These are phyloP conservation scores for Drosophila leontia DNA, from an alignment of 1,140 invertebrate species.

Conservation along the genomic window DNA sequence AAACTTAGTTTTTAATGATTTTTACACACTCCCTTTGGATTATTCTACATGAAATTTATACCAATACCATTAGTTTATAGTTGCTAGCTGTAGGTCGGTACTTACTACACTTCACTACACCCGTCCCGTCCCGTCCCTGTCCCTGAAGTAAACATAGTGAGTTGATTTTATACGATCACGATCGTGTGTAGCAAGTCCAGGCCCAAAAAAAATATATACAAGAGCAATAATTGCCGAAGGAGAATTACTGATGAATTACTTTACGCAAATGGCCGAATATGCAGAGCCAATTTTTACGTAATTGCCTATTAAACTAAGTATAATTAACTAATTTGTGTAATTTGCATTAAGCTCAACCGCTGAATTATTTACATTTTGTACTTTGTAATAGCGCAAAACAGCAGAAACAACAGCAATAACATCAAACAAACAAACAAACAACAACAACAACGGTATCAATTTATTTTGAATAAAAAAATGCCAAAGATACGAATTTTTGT, in stretches of 20 bases:
- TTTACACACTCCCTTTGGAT: conserved; percentile 57
- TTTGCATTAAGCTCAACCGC: conserved; percentile 66
- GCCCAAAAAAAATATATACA: conserved; percentile 38
- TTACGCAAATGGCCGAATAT: conserved; percentile 25
- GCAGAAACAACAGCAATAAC: conserved; percentile 28
- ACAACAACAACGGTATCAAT: conserved; percentile 66
- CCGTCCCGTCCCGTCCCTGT: conserved; percentile 11
- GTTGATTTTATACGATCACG: conserved; percentile 65
- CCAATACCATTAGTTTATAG: conserved; percentile 49
- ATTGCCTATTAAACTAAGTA: conserved; percentile 77
- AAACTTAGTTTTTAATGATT: conserved; percentile 70
- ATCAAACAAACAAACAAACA: conserved; percentile 28
- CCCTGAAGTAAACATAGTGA: conserved; percentile 41
- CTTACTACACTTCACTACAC: conserved; percentile 41
- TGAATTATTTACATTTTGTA: conserved; percentile 70
- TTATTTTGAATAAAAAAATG: conserved; percentile 81
- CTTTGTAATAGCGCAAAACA: conserved; percentile 50
- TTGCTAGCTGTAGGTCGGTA: conserved; percentile 43
- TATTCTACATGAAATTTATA: conserved; percentile 51
- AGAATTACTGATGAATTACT: conserved; percentile 51
- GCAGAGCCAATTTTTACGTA: conserved; percentile 44
- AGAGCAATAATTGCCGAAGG: conserved; percentile 56
- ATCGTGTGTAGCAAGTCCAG: conserved; percentile 40
- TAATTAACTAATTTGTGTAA: conserved; percentile 64
- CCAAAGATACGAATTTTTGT: conserved; percentile 66